Percentiles rank a stretch among this genome's conserved stretches.
Conservation (phyloP, 2,113 vertebrate genomes). For the Centropus bengalensis region DNA sequence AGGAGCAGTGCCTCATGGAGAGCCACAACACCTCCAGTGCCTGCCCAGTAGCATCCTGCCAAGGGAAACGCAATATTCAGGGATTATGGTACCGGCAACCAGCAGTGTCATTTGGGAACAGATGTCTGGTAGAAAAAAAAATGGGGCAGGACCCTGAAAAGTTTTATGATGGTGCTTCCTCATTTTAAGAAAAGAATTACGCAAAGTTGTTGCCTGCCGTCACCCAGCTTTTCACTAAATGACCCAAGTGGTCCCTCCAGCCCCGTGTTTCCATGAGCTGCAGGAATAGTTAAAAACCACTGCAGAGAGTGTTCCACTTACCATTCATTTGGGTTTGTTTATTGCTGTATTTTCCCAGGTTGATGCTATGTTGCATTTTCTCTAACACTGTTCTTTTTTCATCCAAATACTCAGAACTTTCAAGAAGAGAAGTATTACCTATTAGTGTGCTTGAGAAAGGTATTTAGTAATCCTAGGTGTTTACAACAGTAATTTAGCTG, state of each 20-base stretch:
- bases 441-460: constrained; percentile 36
- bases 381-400: constrained; percentile 3
- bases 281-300: background rate
- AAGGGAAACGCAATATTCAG: background rate
- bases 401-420: constrained; percentile 23
- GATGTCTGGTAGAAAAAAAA: background rate
- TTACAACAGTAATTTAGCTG: constrained; percentile 40
- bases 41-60: background rate
- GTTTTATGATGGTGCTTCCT: fast-evolving
- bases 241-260: background rate
- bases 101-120: background rate
- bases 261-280: background rate
- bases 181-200: background rate
- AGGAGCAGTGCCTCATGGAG: background rate
- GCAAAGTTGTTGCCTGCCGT: background rate
- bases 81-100: background rate
- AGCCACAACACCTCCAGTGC: fast-evolving
- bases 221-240: background rate
- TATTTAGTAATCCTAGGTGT: constrained; percentile 54
- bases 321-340: background rate
- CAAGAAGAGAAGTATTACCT: constrained; percentile 33
- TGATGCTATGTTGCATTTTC: constrained; percentile 1
- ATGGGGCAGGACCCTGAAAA: background rate
- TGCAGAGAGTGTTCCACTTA: background rate
- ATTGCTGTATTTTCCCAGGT: background rate